Evolutionary conservation across 2,888 invertebrate genomes (phyloP).

Genomic region (Limnephilus auricula): DNA sequence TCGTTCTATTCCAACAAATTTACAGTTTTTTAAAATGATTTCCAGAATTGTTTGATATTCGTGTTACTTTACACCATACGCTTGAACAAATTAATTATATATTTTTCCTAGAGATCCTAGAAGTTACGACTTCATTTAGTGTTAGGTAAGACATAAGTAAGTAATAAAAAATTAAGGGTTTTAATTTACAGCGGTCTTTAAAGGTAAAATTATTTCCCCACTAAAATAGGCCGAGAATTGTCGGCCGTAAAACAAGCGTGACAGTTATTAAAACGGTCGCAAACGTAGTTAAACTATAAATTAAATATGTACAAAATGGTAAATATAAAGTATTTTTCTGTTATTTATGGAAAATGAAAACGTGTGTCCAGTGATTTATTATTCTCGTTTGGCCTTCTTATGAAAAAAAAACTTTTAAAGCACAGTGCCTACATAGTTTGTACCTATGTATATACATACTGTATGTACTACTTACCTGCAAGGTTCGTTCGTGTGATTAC

Average conservation of each 20-base stretch:
- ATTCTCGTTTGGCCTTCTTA: conserved; percentile 17
- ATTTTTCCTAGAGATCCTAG: neutral
- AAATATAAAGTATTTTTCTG: neutral
- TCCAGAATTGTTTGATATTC: neutral
- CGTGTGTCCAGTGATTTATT: conserved; percentile 32
- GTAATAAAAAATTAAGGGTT: neutral
- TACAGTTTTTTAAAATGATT: neutral
- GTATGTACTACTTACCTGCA: neutral
- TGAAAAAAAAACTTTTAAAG: neutral
- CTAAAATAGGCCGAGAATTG: neutral
- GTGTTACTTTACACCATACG: neutral
- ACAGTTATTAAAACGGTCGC: neutral
- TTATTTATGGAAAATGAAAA: conserved; percentile 29
- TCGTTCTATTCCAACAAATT: neutral
- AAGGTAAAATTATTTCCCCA: neutral
- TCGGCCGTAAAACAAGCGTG: neutral
- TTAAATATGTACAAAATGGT: conserved; percentile 22
- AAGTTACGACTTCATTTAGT: neutral
- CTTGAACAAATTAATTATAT: neutral
- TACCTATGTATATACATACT: neutral
- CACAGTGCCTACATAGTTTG: neutral
- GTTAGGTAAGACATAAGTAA: neutral
- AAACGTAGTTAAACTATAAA: conserved; percentile 21
- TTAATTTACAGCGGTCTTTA: neutral
- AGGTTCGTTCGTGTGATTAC: no score